Base-by-base conservation (phyloP, 2,797 vertebrate species). In the Muscicapa comitata region DNA sequence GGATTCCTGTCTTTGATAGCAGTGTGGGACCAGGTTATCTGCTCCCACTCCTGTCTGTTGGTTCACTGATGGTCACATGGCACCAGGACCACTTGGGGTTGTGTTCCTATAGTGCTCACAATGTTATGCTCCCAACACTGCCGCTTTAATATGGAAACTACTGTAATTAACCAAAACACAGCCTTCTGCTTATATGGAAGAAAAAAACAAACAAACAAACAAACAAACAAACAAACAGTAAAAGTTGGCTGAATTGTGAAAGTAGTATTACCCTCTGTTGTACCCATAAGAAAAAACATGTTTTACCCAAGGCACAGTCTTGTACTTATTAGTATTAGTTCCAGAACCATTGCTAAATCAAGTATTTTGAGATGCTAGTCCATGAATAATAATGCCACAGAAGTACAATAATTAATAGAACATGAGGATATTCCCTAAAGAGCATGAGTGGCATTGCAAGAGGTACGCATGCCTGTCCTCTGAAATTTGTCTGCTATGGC, bases 321-420 rank as follows among this genome's bases (percentile, higher is more conserved):
- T 93, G 92, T 96, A 95, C 89, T 97, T 97, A 96, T 96, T 97
- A 97, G 95, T 93, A 97, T 97, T 97, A 97, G 96, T 97, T 97
- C 95, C 97, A 98, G 95, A 96, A 83, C 87, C 91, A 94, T 92
- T 95, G 93, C 94, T 93, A 97, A 98, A 94, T 97, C 96, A 96
- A 98, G 97, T 97, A 97, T 97, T 97, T 97, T 96, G 97, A 95
- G 89, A 97, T 95, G 92, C 45, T 59, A 94, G 84, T 59, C 93
- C 79, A 91, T 97, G 97, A 97, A 98, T 98, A 97, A 96, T 97
- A 97, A 97, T 97, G 88, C 42, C 81, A 92, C 57, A 18, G 92
- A 97, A 96, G 94, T 96, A 94, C 91, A 96, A 95, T 97, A 98
- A 97, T 97, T 98, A 98, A 97, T 95, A 97, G 95, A 97, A 97